These are phyloP conservation scores for Drosophila ironensis DNA, from an alignment of 1,140 invertebrate genomes.

Conservation along the genomic window DNA sequence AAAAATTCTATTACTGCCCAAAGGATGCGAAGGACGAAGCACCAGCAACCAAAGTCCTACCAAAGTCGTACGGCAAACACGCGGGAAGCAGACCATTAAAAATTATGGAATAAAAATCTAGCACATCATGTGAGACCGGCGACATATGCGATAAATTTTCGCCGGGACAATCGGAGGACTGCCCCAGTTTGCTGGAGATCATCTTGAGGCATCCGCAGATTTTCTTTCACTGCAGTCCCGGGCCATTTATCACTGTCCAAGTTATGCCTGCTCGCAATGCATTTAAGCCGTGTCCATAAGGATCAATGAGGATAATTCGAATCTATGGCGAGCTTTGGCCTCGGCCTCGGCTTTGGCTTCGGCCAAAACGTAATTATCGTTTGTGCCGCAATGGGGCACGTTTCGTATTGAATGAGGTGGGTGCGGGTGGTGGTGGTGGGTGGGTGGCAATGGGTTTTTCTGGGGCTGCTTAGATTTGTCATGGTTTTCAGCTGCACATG, in stretches of 20 bases:
- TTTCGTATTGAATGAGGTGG: constrained; percentile 61
- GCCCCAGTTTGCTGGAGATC: constrained; percentile 53
- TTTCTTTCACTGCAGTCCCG: constrained; percentile 51
- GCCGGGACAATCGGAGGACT: constrained; percentile 44
- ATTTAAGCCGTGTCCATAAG: constrained; percentile 69
- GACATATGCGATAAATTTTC: constrained; percentile 79
- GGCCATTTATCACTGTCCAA: constrained; percentile 71
- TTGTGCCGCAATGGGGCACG: constrained; percentile 71
- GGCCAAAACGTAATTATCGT: constrained; percentile 72
- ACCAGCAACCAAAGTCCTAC: too few relatives aligned
- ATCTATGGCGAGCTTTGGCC: constrained; percentile 58
- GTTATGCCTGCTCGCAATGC: constrained; percentile 44
- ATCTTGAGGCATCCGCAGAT: constrained; percentile 31
- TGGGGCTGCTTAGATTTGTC: constrained; percentile 65
- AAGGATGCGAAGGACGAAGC: constrained; percentile 23
- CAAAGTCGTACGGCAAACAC: too few relatives aligned
- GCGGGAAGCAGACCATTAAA: constrained; percentile 76
- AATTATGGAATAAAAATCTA: constrained; percentile 65
- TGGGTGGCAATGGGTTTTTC: constrained; percentile 5
- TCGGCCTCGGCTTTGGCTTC: too few relatives aligned
- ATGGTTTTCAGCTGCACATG: constrained; percentile 69
- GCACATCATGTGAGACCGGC: constrained; percentile 76
- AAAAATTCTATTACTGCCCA: constrained; percentile 70
- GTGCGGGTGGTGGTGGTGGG: constrained; percentile 2
- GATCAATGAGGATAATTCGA: constrained; percentile 71